These are phyloP conservation scores for Philonicus albiceps DNA, from an alignment of 2,888 invertebrate species.

Conservation along the genomic window DNA sequence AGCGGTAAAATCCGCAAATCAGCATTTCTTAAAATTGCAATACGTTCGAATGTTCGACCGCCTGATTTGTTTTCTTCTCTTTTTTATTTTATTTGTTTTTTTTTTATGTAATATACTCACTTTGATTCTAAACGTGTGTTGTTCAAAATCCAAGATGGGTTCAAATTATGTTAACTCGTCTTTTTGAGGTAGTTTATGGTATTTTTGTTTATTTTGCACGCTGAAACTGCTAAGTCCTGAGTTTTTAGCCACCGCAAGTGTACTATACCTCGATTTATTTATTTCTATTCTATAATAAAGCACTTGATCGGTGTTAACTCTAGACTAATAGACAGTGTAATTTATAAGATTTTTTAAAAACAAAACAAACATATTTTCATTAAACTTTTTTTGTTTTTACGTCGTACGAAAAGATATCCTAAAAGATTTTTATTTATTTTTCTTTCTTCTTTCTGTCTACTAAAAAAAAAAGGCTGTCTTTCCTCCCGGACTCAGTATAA, in stretches of 20 bases:
- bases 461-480: slow-evolving; percentile 32
- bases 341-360: neutral
- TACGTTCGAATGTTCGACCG: neutral
- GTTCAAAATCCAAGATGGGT: neutral
- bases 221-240: neutral
- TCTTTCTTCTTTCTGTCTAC: neutral
- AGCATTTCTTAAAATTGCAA: neutral
- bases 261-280: neutral
- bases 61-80: neutral
- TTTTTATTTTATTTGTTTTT: neutral
- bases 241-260: neutral
- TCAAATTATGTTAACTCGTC: slow-evolving; percentile 4
- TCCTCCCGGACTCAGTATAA: neutral
- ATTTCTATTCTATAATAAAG: neutral
- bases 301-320: neutral
- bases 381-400: neutral
- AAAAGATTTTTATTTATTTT: neutral
- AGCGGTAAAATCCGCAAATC: neutral
- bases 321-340: neutral
- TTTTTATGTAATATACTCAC: slow-evolving; percentile 22
- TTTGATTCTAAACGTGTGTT: slow-evolving; percentile 5
- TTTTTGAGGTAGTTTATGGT: neutral
- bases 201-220: neutral
- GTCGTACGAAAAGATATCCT: slow-evolving; percentile 25
- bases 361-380: neutral